These are phyloP conservation scores for Azorinus chamasolen DNA, from an alignment of 2,888 invertebrate species.

Conservation along the genomic window DNA sequence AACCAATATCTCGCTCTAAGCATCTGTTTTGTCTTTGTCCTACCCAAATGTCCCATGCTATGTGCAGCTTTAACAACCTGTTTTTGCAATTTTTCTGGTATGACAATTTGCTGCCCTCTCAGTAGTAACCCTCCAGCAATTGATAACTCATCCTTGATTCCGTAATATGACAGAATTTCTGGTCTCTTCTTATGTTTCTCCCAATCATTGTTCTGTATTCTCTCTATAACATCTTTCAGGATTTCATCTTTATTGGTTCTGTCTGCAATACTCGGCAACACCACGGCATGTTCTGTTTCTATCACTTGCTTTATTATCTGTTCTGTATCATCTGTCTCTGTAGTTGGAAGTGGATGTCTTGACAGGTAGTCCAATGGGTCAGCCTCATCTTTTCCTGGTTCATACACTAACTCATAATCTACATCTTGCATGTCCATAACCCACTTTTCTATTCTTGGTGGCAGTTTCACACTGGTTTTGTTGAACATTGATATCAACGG, in stretches of 20 bases:
- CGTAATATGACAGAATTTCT: constrained; percentile 9
- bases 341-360: constrained; percentile 24
- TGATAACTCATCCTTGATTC: constrained; percentile 17
- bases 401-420: constrained; percentile 37
- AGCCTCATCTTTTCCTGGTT: constrained; percentile 34
- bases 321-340: constrained; percentile 16
- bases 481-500: constrained; percentile 38
- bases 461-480: constrained; percentile 7
- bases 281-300: neutral
- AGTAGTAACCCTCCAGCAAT: constrained; percentile 20
- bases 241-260: neutral
- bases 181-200: constrained; percentile 7
- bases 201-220: constrained; percentile 9
- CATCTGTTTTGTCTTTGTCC: constrained; percentile 16
- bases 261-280: neutral
- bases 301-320: constrained; percentile 5
- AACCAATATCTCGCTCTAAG: constrained; percentile 1
- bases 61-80: constrained; percentile 34
- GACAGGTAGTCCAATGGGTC: constrained; percentile 43
- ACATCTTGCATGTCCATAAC: constrained; percentile 35
- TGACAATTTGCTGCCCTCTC: constrained; percentile 9
- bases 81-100: constrained; percentile 28
- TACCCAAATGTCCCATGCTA: constrained; percentile 9
- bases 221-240: neutral
- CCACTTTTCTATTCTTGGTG: neutral